Percentiles rank a stretch among this genome's conserved stretches.
Conservation (phyloP, 2,797 vertebrate genomes). For the Arremon brunneinucha region DNA sequence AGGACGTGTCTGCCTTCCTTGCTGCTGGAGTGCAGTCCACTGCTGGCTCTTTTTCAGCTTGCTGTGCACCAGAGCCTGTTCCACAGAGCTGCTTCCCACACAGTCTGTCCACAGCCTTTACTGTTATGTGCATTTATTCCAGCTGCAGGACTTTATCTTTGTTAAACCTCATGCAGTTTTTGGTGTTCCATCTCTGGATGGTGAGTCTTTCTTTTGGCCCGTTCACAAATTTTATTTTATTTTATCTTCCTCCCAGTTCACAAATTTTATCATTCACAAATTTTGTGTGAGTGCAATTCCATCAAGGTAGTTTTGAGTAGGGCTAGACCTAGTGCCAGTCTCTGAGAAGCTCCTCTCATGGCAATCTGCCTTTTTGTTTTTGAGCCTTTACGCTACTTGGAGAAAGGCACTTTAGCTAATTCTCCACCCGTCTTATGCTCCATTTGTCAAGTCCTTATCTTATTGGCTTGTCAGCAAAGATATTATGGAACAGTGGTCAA, state of each 20-base stretch:
- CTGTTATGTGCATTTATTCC: not conserved
- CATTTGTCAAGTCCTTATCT: not conserved
- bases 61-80: not conserved
- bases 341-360: not conserved
- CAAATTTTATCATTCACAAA: not conserved
- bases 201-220: not conserved
- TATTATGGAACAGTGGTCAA: not conserved
- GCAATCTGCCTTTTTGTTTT: not conserved
- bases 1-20: not conserved
- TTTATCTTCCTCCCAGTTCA: not conserved
- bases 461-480: not conserved
- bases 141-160: not conserved
- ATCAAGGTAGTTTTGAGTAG: not conserved
- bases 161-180: not conserved
- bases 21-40: not conserved
- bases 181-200: not conserved
- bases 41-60: not conserved
- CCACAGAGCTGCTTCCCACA: not conserved
- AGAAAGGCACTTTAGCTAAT: not conserved
- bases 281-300: not conserved
- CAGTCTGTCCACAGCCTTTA: not conserved
- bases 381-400: not conserved
- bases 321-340: not conserved
- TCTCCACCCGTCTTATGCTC: not conserved
- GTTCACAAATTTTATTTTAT: not conserved